Evolutionary conservation across 1,140 invertebrate species (phyloP), one percentile per base, ranked within the genome.

Genomic region (Brachionus angularis): DNA sequence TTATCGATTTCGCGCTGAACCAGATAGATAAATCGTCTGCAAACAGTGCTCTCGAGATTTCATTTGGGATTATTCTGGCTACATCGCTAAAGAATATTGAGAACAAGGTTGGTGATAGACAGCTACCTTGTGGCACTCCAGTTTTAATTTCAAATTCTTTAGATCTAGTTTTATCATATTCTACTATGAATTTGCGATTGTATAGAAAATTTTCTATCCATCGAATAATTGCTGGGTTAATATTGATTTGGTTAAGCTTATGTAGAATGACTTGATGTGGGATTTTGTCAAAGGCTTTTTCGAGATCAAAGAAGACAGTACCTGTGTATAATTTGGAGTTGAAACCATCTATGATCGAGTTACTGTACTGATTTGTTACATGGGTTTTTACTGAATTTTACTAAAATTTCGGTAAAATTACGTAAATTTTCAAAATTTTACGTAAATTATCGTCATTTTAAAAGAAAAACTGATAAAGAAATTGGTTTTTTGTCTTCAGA

Each of bases 261-360:
- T 36, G 16, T 34, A 58, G 53, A 12, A 58, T 34, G 25, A 3
- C 25, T 58, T 34, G 31, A 29, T 58, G 53, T 23, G 31, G 33
- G 25, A 29, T 29, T 29, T 10, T 58, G 29, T 58, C 53, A 2
- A 58, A 58, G 27, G 53, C 53, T 42, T 58, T 58, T 58, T 58
- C 53, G 7, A 58, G 12, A 29, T 58, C 53, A 58, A 33, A 58
- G 31, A 58, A 42, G 31, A 34, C 53, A 23, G 36, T 12, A 36
- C 53, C 52, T 23, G n/a, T n/a, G n/a, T n/a, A n/a, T n/a, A n/a
- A n/a, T n/a, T n/a, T n/a, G n/a, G n/a, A n/a, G n/a, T n/a, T n/a
- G n/a, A n/a, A n/a, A n/a, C n/a, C n/a, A n/a, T n/a, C n/a, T n/a
- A n/a, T n/a, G n/a, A n/a, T n/a, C n/a, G n/a, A n/a, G n/a, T n/a